A percentile compares a stretch with the other conserved stretches of the same genome.
Evolutionary conservation across 2,888 invertebrate genomes (phyloP).

Genomic region (Caenorhabditis sp.): DNA sequence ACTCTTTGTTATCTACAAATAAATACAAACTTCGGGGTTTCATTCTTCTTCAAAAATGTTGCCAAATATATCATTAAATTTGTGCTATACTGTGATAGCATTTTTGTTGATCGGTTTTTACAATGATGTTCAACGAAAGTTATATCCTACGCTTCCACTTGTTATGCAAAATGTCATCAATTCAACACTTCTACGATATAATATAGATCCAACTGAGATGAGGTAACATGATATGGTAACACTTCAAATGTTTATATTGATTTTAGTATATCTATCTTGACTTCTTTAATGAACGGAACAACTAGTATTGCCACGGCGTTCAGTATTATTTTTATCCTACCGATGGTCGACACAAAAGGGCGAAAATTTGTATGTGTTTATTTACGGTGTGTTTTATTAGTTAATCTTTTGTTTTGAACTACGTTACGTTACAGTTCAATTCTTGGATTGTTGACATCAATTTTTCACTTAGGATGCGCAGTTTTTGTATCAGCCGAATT

Average conservation of each 20-base stretch:
- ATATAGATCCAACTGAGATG: background rate
- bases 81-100: background rate
- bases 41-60: no score
- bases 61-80: background rate
- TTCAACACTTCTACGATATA: slow-evolving; percentile 3
- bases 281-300: background rate
- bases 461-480: no score
- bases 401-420: no score
- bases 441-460: no score
- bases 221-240: no score
- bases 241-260: background rate
- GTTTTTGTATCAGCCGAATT: no score
- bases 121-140: background rate
- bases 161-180: background rate
- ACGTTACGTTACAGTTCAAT: no score
- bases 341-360: background rate
- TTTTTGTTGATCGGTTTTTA: background rate
- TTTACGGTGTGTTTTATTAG: slow-evolving; percentile 27
- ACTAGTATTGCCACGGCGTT: background rate
- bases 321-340: background rate
- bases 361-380: slow-evolving; percentile 1
- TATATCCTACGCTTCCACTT: background rate
- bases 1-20: no score
- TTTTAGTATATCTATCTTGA: background rate
- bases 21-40: no score